Evolutionary conservation across 2,888 invertebrate genomes (phyloP).

Genomic region (Odontomyia ornata): DNA sequence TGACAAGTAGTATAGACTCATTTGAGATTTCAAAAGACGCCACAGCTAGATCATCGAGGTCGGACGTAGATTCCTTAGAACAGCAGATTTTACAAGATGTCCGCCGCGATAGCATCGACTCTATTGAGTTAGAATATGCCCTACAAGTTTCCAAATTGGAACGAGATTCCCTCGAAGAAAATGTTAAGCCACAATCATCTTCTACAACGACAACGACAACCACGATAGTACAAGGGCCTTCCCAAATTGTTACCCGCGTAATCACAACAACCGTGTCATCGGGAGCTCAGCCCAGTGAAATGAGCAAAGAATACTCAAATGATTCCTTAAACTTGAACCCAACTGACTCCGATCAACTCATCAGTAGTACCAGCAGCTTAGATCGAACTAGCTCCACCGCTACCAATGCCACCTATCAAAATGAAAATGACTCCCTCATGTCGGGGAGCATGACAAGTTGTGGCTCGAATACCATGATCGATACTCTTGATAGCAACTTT

Average conservation of each 20-base stretch:
- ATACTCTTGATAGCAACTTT: conserved; percentile 69
- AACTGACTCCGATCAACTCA: conserved; percentile 67
- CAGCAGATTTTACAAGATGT: conserved; percentile 58
- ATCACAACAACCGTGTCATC: conserved; percentile 16
- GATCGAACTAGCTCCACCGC: conserved; percentile 83
- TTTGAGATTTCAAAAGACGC: conserved; percentile 64
- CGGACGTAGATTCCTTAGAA: conserved; percentile 62
- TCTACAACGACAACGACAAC: conserved; percentile 53
- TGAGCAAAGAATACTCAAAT: conserved; percentile 61
- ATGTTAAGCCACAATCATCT: conserved; percentile 54
- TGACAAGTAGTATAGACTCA: conserved; percentile 69
- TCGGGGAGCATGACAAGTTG: conserved; percentile 85
- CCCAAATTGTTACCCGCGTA: conserved; percentile 46
- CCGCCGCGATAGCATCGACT: conserved; percentile 62
- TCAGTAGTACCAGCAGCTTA: conserved; percentile 77
- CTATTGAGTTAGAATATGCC: conserved; percentile 58
- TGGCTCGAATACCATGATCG: conserved; percentile 86
- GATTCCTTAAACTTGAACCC: conserved; percentile 62
- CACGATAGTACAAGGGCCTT: conserved; percentile 49
- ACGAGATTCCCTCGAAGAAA: conserved; percentile 53
- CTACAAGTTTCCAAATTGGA: conserved; percentile 48
- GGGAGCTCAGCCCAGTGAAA: conserved; percentile 46
- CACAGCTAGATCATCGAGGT: conserved; percentile 57
- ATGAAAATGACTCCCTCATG: conserved; percentile 85
- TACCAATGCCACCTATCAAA: conserved; percentile 84